Base-by-base conservation (phyloP, 2,797 vertebrate species). In the Phylloscopus collybita region DNA sequence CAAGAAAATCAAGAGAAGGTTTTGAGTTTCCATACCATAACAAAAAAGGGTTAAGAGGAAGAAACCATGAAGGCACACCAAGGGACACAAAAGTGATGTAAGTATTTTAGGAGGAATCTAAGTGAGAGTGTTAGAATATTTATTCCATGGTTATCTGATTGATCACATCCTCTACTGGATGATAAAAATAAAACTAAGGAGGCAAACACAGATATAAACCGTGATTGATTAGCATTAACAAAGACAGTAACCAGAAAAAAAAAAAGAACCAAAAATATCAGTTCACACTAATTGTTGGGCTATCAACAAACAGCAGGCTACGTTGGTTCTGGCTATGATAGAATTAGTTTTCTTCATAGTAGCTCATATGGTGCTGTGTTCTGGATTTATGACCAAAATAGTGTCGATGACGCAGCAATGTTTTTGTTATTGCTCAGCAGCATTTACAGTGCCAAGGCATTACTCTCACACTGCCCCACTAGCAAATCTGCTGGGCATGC, bases 371-470 rank as follows among this genome's bases (percentile, higher is more conserved):
- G 17, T 56, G 57, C 57, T 79, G 10, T 44, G 23, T 62, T 89
- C 19, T 75, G 26, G 49, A 82, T 62, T 61, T 75, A 53, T 12
- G 42, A 62, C 27, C 36, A 38, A 17, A 89, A 69, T 22, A 69
- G 27, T 20, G 19, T 7, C 26, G 26, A 5, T 29, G 49, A 38
- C 27, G n/a, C 5, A 20, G 32, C 0, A 0, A 36, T 56, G 30
- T 27, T 81, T 82, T 69, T 75, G 11, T 44, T 44, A 49, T 3
- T 70, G 64, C 36, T 82, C 27, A 57, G 36, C 13, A 56, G 50
- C 19, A n/a, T 8, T 38, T 38, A 44, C 19, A 49, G 42, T 0
- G 0, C 16, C 36, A 56, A 38, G 16, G 42, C 19, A 75, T 62
- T 75, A 25, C 11, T 69, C 34, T 34, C 49, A 56, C 16, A 82